Conservation (phyloP, 2,888 invertebrate genomes). For the Orthosia incerta region DNA sequence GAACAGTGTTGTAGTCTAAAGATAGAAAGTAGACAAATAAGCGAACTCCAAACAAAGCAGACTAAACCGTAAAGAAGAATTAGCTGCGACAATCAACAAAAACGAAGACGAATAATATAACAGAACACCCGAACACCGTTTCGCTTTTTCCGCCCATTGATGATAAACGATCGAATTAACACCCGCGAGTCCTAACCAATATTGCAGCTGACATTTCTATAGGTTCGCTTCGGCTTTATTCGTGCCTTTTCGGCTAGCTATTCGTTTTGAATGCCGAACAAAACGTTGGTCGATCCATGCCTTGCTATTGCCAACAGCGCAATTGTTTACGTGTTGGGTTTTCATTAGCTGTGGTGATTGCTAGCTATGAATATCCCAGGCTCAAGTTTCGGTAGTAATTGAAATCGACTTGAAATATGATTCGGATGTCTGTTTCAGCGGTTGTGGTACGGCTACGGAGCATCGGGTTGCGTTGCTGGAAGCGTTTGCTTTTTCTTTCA, state of each 20-base stretch:
- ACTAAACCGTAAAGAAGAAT: conserved; percentile 20
- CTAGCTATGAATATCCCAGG: conserved; percentile 46
- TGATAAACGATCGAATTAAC: conserved; percentile 61
- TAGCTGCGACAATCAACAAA: conserved; percentile 9
- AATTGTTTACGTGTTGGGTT: conserved; percentile 55
- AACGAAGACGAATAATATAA: conserved; percentile 20
- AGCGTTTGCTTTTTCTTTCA: conserved; percentile 5
- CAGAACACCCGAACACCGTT: conserved; percentile 30
- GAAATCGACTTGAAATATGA: conserved; percentile 56
- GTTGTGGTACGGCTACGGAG: background rate
- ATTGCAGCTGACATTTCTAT: conserved; percentile 65
- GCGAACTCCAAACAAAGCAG: conserved; percentile 3
- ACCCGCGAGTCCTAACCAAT: conserved; percentile 49
- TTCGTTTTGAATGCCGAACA: conserved; percentile 52
- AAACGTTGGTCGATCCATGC: conserved; percentile 59
- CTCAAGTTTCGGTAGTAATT: conserved; percentile 44
- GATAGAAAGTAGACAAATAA: conserved; percentile 4
- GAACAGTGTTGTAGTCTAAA: background rate
- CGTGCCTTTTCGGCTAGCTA: conserved; percentile 42
- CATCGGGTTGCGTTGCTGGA: background rate
- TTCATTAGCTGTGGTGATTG: conserved; percentile 59
- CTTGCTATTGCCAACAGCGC: conserved; percentile 35
- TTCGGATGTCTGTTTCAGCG: conserved; percentile 36
- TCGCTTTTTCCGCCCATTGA: conserved; percentile 40
- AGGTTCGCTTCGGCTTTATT: conserved; percentile 48